Conservation (phyloP, 2,888 invertebrate genomes). For the Ecdyonurus torrentis region DNA sequence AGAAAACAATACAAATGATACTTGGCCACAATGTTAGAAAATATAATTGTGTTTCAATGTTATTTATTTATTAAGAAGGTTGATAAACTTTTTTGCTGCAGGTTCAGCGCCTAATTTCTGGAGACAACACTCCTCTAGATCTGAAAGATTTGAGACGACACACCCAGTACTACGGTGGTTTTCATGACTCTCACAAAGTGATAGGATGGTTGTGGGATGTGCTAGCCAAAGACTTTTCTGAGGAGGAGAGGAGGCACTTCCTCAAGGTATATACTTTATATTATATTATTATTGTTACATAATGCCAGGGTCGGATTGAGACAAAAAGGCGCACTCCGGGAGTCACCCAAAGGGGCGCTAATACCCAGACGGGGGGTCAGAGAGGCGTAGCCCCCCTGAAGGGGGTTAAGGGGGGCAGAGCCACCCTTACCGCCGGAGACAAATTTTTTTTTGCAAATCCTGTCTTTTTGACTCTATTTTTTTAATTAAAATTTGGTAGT, state of each 20-base stretch:
- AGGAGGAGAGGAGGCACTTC: slow-evolving; percentile 83
- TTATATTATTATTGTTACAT: neutral
- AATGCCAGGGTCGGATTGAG: too few relatives aligned
- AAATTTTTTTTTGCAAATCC: neutral
- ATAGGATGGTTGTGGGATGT: slow-evolving; percentile 99
- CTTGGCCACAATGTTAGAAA: too few relatives aligned
- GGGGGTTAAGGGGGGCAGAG: too few relatives aligned
- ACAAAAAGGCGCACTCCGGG: too few relatives aligned
- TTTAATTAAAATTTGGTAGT: too few relatives aligned
- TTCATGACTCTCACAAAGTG: slow-evolving; percentile 94
- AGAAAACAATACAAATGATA: too few relatives aligned
- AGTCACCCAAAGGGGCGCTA: too few relatives aligned
- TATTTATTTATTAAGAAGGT: neutral
- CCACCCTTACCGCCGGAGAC: too few relatives aligned
- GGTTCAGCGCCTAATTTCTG: slow-evolving; percentile 88
- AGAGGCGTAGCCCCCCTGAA: too few relatives aligned
- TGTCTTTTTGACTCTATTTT: slow-evolving; percentile 4
- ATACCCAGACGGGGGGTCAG: too few relatives aligned
- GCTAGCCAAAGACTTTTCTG: slow-evolving; percentile 82
- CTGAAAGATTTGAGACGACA: slow-evolving; percentile 70
- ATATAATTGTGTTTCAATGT: neutral
- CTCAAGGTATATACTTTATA: slow-evolving; percentile 48
- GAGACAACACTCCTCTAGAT: slow-evolving; percentile 88
- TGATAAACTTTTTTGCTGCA: slow-evolving; percentile 19
- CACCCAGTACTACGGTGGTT: slow-evolving; percentile 98